phyloP scores from a whole-genome alignment of 1,140 invertebrate genomes.

The Ridgeia piscesae region DNA sequence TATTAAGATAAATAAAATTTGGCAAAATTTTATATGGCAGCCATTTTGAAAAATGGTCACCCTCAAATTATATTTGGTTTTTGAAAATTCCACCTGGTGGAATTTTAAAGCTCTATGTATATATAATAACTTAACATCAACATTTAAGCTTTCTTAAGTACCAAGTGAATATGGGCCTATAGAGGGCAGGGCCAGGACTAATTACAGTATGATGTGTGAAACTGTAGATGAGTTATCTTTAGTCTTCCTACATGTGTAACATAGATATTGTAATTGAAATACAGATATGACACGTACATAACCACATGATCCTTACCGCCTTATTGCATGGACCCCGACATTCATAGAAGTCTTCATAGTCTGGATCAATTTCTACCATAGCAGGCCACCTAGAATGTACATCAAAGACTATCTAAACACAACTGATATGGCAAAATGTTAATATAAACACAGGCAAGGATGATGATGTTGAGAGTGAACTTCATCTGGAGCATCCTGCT shows the following conservation, averaged over 20 bases:
- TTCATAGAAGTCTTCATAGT: constrained; percentile 64
- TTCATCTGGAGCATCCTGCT: neutral
- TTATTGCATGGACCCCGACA: constrained; percentile 14
- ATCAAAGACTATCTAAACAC: neutral
- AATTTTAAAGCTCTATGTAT: no score
- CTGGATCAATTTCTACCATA: constrained; percentile 72
- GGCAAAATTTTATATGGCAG: no score
- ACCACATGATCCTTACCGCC: neutral
- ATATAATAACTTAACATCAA: no score
- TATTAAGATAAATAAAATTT: no score
- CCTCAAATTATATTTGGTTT: no score
- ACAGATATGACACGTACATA: neutral
- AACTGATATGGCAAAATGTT: neutral
- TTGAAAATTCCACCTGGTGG: no score
- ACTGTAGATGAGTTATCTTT: neutral
- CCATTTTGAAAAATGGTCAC: no score
- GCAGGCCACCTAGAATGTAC: constrained; percentile 65
- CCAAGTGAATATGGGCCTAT: no score
- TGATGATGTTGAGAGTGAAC: constrained; percentile 11
- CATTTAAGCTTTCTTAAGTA: no score
- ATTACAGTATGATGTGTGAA: neutral
- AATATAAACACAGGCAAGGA: neutral
- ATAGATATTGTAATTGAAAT: neutral
- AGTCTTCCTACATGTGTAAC: neutral
- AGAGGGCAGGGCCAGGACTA: no score